Evolutionary conservation across 2,797 vertebrate species (phyloP), one percentile per base, ranked within the genome.

Genomic region (Cryptoblepharus egeriae): DNA sequence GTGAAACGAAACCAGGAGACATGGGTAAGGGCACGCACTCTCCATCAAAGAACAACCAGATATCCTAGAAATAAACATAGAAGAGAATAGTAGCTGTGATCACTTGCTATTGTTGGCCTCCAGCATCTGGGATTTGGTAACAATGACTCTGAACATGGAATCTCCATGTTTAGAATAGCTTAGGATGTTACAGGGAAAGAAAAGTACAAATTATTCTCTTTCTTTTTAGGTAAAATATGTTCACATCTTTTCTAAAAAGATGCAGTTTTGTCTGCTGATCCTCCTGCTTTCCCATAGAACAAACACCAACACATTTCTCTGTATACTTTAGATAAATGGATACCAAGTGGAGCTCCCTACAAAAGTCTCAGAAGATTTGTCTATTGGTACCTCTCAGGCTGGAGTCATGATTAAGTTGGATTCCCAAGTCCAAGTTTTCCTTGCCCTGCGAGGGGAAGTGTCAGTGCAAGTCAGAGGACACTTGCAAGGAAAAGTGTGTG

Each of bases 1-100:
- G 91, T 97, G 78, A 96, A 93, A 55, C 92, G 42, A 61, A 72
- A 80, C 37, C 93, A 90, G 0, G 77, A 81, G 1, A 89, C 92
- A 30, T 97, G 97, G 97, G 97, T 97, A 89, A 96, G 82, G 32
- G 18, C 37, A 35, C 55, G 30, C 16, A n/a, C 5, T 18, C 24
- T 1, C 16, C 3, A 18, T n/a, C 6, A 12, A 68, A 28, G 37
- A 2, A 13, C n/a, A 16, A 24, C 12, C 1, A 22, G 64, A 18
- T 16, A 18, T 49, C 4, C 49, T 15, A 52, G 49, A 52, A 15
- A 52, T 15, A 52, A 15, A 16, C 49, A 18, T 52, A 52, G 49
- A 15, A 52, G 49, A 10, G 49, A 52, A 52, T 4, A 4, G 18
- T 16, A 52, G 13, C 49, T 2, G 13, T 20, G 35, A 2, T 26